Conservation (phyloP, 2,797 vertebrate genomes). For the Molossus alvarezi region DNA sequence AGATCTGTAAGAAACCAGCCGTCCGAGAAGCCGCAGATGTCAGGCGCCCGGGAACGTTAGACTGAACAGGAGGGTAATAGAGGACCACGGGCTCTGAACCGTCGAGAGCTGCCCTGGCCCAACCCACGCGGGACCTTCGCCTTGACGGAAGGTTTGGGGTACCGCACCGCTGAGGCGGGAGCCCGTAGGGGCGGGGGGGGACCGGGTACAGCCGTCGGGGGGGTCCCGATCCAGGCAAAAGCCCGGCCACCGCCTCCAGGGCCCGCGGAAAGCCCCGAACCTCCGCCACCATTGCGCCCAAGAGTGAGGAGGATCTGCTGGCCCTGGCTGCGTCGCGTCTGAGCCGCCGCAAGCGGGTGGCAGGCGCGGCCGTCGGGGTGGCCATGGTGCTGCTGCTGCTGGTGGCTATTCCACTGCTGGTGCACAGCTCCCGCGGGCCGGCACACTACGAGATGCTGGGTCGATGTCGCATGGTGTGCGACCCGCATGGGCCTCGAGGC, state of each 20-base stretch:
- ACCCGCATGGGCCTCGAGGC: constrained; percentile 93
- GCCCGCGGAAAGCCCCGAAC: constrained; percentile 80
- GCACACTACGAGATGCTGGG: constrained; percentile 97
- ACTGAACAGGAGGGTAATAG: not conserved
- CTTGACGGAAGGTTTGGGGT: constrained; percentile 56
- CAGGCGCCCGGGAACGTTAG: constrained; percentile 24
- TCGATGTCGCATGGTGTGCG: constrained; percentile 97
- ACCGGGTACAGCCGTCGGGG: constrained; percentile 76
- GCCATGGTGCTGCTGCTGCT: constrained; percentile 98
- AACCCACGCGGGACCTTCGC: not conserved
- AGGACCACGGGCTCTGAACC: constrained; percentile 36
- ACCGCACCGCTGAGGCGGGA: not conserved
- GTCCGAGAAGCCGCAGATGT: constrained; percentile 71
- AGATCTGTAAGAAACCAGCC: constrained; percentile 54
- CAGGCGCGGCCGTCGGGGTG: constrained; percentile 97
- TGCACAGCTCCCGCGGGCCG: constrained; percentile 96
- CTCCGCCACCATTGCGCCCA: constrained; percentile 95
- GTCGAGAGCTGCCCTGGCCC: not conserved
- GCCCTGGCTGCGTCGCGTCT: constrained; percentile 97
- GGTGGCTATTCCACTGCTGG: constrained; percentile 98
- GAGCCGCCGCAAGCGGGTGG: constrained; percentile 96
- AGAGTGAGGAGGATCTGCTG: constrained; percentile 97
- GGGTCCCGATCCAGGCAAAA: constrained; percentile 28
- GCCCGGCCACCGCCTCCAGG: constrained; percentile 71
- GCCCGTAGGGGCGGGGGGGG: not conserved